Evolutionary conservation across 2,113 vertebrate genomes (phyloP).

Genomic region (Sphaerodactylus townsendi): DNA sequence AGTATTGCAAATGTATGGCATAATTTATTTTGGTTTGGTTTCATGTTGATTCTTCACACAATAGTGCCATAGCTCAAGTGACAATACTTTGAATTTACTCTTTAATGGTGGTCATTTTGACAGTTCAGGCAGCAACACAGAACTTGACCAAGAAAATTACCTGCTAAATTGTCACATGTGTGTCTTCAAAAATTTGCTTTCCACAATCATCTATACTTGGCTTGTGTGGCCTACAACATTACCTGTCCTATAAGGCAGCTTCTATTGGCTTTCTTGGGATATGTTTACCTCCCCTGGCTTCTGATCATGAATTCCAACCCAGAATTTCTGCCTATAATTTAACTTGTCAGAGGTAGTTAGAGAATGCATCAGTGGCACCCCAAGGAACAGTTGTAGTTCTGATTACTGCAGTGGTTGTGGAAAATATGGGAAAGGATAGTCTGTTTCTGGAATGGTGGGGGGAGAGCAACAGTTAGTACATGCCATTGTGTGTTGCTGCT

Average conservation of each 20-base stretch:
- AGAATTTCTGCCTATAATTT: not conserved
- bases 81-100: not conserved
- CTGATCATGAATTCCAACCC: not conserved
- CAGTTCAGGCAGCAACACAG: not conserved
- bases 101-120: not conserved
- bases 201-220: not conserved
- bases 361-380: not conserved
- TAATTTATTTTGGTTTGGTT: not conserved
- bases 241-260: not conserved
- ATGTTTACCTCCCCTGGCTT: slow-evolving; percentile 1
- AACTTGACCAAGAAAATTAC: not conserved
- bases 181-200: not conserved
- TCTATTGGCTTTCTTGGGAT: slow-evolving; percentile 22
- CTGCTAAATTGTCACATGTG: not conserved
- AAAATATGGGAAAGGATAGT: not conserved
- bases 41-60: not conserved
- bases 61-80: not conserved
- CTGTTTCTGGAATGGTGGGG: too few species aligned
- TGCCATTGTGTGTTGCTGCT: too few species aligned
- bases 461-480: not conserved
- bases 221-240: not conserved
- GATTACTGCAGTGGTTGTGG: not conserved
- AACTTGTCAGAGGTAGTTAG: not conserved
- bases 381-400: not conserved
- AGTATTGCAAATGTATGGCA: slow-evolving; percentile 4